A percentile compares a stretch with the other conserved stretches of the same genome.
phyloP scores from a whole-genome alignment of 1,140 invertebrate species.

The Vanessa atalanta region DNA sequence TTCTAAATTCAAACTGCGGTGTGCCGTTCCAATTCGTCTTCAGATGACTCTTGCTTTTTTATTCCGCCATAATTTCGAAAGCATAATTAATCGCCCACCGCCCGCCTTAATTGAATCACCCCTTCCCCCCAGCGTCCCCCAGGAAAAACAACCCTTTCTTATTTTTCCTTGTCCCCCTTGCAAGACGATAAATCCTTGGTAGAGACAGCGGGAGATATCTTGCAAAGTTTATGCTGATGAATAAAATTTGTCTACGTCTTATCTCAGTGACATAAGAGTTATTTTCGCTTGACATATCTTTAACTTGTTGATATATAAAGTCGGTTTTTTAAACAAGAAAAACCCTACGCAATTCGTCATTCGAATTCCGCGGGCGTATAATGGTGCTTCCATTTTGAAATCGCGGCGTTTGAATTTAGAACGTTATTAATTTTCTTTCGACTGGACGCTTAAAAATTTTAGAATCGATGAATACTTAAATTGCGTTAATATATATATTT shows the following conservation, averaged over 20 bases:
- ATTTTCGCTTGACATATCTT: slow-evolving; percentile 20
- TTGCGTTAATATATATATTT: too few species aligned
- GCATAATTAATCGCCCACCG: slow-evolving; percentile 73
- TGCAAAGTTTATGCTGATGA: slow-evolving; percentile 41
- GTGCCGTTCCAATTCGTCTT: background rate
- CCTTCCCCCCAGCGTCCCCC: slow-evolving; percentile 61
- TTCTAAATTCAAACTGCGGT: background rate
- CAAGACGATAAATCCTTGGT: slow-evolving; percentile 77
- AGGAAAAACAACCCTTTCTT: slow-evolving; percentile 79
- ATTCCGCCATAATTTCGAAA: slow-evolving; percentile 66
- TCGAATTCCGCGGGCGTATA: slow-evolving; percentile 74
- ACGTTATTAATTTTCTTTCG: slow-evolving; percentile 10
- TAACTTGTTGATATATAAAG: slow-evolving; percentile 33
- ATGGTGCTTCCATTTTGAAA: slow-evolving; percentile 60
- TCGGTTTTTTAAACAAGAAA: slow-evolving; percentile 70
- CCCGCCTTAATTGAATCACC: slow-evolving; percentile 75
- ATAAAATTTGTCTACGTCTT: slow-evolving; percentile 24
- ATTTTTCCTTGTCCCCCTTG: slow-evolving; percentile 75
- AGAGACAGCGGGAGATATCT: slow-evolving; percentile 75
- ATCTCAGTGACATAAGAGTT: slow-evolving; percentile 27
- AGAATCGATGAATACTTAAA: too few species aligned
- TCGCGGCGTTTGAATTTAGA: slow-evolving; percentile 37
- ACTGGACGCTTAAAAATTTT: background rate
- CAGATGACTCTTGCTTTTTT: slow-evolving; percentile 52
- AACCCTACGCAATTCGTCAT: slow-evolving; percentile 76